A percentile compares a stretch with the other conserved stretches of the same genome.
phyloP scores from a whole-genome alignment of 2,113 vertebrate genomes.

The Cephalophus harveyi region DNA sequence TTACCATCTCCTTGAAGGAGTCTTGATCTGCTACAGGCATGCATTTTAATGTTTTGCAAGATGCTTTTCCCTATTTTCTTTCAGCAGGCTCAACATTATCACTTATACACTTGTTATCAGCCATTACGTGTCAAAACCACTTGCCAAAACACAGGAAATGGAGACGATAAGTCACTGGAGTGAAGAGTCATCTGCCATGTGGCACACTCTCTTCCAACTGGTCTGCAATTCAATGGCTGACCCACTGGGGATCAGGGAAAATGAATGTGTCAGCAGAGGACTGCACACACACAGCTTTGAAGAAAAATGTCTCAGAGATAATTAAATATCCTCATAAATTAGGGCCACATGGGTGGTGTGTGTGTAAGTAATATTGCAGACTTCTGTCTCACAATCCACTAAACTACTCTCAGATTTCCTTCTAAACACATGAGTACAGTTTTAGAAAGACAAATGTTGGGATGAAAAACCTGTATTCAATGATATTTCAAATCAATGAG shows the following conservation, averaged over 20 bases:
- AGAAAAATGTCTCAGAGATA: neutral
- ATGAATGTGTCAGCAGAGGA: neutral
- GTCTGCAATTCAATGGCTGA: neutral
- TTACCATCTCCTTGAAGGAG: neutral
- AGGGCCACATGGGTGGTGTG: neutral
- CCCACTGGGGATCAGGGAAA: neutral
- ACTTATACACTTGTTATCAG: neutral
- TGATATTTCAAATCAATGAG: neutral
- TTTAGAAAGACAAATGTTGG: slow-evolving; percentile 2
- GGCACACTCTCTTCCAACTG: neutral
- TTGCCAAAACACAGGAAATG: neutral
- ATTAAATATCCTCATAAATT: neutral
- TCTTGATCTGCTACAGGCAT: neutral
- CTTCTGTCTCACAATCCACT: neutral
- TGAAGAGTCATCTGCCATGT: neutral
- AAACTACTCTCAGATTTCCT: neutral
- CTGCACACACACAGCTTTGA: neutral
- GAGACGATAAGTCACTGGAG: neutral
- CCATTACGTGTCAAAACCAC: neutral
- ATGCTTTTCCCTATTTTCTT: neutral
- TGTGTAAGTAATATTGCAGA: neutral
- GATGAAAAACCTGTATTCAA: neutral
- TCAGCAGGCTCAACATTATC: neutral
- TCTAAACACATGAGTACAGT: neutral
- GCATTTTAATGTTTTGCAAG: neutral